phyloP scores from a whole-genome alignment of 2,113 vertebrate species.

The Sterna hirundo region DNA sequence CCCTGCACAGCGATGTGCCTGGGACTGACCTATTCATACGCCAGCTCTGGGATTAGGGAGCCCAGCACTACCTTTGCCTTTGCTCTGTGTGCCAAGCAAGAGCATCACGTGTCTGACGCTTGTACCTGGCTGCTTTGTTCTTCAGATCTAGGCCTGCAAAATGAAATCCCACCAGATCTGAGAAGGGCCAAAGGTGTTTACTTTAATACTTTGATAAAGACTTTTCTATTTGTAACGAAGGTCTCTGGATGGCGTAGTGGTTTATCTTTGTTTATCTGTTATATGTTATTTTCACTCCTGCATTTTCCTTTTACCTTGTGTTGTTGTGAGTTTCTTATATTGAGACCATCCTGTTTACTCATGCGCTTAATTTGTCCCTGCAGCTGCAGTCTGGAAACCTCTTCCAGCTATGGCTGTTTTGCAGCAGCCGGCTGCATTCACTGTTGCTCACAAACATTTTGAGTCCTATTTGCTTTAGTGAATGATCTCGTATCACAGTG shows the following conservation, averaged over 20 bases:
- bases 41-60: background rate
- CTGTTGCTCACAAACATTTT: background rate
- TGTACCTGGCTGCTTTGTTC: background rate
- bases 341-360: background rate
- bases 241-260: background rate
- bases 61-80: background rate
- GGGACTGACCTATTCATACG: rapidly evolving
- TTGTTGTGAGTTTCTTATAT: background rate
- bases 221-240: background rate
- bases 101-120: rapidly evolving
- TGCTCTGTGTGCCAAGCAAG: rapidly evolving
- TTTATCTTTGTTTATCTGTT: background rate
- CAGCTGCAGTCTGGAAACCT: background rate
- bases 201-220: background rate
- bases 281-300: background rate
- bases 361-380: background rate
- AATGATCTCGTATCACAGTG: background rate
- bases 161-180: background rate
- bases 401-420: background rate
- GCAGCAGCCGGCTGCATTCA: background rate
- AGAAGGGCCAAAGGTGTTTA: background rate
- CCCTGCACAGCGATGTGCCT: background rate
- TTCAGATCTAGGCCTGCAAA: background rate
- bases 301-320: background rate
- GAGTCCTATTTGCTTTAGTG: background rate